These are phyloP conservation scores for Tetragonula carbonaria DNA, from an alignment of 2,888 invertebrate species.

Conservation along the genomic window DNA sequence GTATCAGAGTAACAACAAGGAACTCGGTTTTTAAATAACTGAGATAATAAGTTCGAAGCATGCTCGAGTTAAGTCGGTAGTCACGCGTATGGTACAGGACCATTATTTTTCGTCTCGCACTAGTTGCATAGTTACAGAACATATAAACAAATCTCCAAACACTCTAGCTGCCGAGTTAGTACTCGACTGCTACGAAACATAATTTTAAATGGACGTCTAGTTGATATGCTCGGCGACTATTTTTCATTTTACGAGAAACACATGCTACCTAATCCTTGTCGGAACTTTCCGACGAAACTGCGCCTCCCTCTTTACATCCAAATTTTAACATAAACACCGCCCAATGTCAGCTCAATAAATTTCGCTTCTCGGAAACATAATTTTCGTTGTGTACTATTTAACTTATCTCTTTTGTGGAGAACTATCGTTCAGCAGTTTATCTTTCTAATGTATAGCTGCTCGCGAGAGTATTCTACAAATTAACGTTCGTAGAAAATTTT, in stretches of 20 bases:
- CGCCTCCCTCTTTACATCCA: background rate
- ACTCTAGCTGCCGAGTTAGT: background rate
- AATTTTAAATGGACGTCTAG: background rate
- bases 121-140: background rate
- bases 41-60: too few relatives aligned
- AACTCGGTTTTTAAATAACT: too few relatives aligned
- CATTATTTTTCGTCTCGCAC: background rate
- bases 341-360: background rate
- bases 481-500: too few relatives aligned
- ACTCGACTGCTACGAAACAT: background rate
- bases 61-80: background rate
- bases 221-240: background rate
- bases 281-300: background rate
- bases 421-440: background rate
- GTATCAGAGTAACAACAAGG: background rate
- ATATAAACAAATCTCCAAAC: slow-evolving; percentile 5
- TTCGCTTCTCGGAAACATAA: background rate
- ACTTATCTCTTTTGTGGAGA: background rate
- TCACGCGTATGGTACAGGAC: background rate
- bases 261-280: background rate
- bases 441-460: background rate
- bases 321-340: background rate
- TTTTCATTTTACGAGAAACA: slow-evolving; percentile 13
- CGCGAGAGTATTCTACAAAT: too few relatives aligned
- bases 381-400: background rate